These are phyloP conservation scores for Dryocosmus kuriphilus DNA, from an alignment of 2,888 invertebrate genomes.

Conservation along the genomic window DNA sequence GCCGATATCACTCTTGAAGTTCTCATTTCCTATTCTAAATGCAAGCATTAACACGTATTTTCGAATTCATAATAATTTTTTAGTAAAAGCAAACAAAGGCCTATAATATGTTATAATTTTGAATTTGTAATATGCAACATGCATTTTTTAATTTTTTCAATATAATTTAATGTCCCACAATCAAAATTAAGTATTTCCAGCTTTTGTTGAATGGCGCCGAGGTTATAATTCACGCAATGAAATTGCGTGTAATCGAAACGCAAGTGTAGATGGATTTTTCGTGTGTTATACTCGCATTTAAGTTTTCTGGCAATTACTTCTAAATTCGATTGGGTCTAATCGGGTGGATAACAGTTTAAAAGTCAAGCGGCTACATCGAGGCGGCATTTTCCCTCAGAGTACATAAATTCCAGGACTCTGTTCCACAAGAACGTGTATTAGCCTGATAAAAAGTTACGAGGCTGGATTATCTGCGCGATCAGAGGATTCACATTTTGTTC, in stretches of 20 bases:
- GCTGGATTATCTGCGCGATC: conserved; percentile 9
- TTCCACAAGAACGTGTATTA: conserved; percentile 23
- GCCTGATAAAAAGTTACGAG: conserved; percentile 25
- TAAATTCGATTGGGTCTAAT: neutral
- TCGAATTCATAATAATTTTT: neutral
- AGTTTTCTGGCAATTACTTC: conserved; percentile 10
- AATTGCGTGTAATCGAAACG: neutral
- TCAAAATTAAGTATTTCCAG: neutral
- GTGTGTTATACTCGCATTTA: neutral
- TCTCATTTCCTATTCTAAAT: conserved; percentile 1
- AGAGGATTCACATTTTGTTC: conserved; percentile 9
- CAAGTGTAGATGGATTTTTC: neutral
- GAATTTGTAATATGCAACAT: too few species aligned
- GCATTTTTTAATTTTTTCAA: too few species aligned
- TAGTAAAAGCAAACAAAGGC: neutral
- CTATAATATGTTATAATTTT: too few species aligned
- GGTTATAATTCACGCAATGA: neutral
- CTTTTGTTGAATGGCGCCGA: neutral
- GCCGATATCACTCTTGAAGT: neutral
- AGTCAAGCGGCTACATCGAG: conserved; percentile 9
- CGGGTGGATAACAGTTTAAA: conserved; percentile 8
- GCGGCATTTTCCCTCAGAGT: conserved; percentile 1
- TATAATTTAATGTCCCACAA: too few species aligned
- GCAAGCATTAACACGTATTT: neutral
- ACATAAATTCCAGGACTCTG: neutral